A percentile compares a stretch with the other conserved stretches of the same genome.
Conservation (phyloP, 2,888 invertebrate species). For the Brassicogethes aeneus region DNA sequence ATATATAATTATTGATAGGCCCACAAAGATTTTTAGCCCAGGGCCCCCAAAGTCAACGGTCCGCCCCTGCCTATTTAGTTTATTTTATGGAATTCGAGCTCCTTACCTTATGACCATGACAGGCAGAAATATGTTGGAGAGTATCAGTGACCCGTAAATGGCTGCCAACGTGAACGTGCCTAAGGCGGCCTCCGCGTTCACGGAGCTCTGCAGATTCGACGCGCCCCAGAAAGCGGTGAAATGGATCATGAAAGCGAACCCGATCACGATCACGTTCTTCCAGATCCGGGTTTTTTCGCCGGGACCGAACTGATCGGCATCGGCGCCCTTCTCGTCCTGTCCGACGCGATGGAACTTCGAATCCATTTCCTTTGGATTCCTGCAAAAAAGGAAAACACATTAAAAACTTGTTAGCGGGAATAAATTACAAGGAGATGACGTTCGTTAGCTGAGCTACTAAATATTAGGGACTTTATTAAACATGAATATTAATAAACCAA, state of each 20-base stretch:
- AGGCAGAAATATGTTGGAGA: conserved; percentile 85
- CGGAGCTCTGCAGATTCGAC: conserved; percentile 75
- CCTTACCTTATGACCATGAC: conserved; percentile 71
- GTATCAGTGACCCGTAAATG: conserved; percentile 78
- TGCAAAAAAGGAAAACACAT: conserved; percentile 12
- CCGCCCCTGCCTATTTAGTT: no score
- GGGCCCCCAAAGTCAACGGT: no score
- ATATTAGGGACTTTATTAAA: no score
- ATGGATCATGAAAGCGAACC: conserved; percentile 83
- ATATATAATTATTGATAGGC: no score
- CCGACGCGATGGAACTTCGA: conserved; percentile 28
- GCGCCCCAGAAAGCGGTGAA: conserved; percentile 88
- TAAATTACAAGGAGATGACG: no score
- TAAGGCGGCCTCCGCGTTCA: conserved; percentile 72
- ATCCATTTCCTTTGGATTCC: conserved; percentile 23
- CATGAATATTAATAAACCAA: no score
- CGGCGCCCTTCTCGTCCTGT: conserved; percentile 23
- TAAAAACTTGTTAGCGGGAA: no score
- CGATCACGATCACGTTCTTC: conserved; percentile 76
- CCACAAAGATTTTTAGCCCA: no score
- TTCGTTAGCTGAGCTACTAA: no score
- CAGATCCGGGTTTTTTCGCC: conserved; percentile 68
- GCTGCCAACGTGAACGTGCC: conserved; percentile 78
- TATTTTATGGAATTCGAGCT: no score
- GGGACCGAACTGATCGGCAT: conserved; percentile 40